Conservation (phyloP, 2,113 vertebrate genomes). For the Nycticebus coucang region DNA sequence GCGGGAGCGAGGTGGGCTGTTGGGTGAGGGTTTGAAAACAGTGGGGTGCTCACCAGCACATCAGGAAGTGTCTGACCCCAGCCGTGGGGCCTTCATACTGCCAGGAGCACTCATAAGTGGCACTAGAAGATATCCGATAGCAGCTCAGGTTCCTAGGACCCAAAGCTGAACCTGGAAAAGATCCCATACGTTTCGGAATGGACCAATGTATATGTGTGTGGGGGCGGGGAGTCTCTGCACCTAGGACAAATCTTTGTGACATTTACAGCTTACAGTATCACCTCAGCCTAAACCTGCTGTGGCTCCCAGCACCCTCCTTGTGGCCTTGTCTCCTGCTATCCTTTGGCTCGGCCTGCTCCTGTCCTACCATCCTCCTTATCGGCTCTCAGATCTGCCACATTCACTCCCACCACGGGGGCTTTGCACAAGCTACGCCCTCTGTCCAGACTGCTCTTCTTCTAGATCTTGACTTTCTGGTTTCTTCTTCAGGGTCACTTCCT, state of each 20-base stretch:
- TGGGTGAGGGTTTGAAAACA: background rate
- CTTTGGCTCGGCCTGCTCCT: accelerated
- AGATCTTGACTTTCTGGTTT: background rate
- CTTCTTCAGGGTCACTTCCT: background rate
- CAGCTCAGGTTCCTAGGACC: constrained; percentile 74
- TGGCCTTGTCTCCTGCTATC: background rate
- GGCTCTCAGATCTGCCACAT: background rate
- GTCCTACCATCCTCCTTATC: background rate
- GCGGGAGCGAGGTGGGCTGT: background rate
- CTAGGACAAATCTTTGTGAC: background rate
- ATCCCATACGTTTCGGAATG: background rate
- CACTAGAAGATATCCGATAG: constrained; percentile 61
- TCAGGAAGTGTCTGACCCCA: constrained; percentile 77
- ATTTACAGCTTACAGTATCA: background rate
- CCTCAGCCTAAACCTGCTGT: accelerated
- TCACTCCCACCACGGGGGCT: background rate
- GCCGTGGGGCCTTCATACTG: background rate
- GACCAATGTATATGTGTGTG: too few species aligned
- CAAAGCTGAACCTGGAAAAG: accelerated
- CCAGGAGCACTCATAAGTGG: constrained; percentile 75
- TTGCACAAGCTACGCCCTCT: background rate
- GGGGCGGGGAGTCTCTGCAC: background rate
- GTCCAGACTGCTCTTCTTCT: background rate
- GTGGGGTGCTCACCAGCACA: constrained; percentile 77
- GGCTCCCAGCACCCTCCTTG: background rate